Evolutionary conservation across 2,113 vertebrate species (phyloP).

Genomic region (Gila orcuttii): DNA sequence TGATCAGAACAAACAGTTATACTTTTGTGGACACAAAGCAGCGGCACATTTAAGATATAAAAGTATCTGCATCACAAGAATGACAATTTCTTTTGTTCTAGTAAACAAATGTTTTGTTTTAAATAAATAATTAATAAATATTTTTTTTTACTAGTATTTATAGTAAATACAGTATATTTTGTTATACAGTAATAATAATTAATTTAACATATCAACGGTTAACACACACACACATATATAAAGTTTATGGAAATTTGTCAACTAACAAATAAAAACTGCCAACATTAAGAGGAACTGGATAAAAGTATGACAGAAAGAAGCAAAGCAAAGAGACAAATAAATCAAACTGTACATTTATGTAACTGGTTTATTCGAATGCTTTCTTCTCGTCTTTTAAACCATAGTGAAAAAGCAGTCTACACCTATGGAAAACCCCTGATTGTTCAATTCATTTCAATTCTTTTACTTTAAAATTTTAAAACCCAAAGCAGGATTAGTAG

Average conservation of each 20-base stretch:
- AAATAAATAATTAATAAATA: no score
- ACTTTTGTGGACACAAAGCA: no score
- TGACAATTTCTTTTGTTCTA: background rate
- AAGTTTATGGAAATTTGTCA: background rate
- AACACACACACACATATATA: no score
- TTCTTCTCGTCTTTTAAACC: conserved; percentile 71
- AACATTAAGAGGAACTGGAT: background rate
- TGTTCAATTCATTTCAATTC: conserved; percentile 63
- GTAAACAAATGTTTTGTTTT: background rate
- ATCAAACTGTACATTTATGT: conserved; percentile 57
- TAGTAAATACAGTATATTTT: no score
- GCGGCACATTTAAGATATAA: no score
- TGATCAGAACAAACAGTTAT: no score
- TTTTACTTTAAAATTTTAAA: conserved; percentile 68
- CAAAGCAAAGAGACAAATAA: background rate
- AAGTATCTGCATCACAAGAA: no score
- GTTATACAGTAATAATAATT: background rate
- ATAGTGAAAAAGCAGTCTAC: conserved; percentile 69
- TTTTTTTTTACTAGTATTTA: no score
- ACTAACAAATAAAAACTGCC: background rate
- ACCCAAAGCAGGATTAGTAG: conserved; percentile 66
- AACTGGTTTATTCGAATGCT: conserved; percentile 80
- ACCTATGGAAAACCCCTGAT: conserved; percentile 75
- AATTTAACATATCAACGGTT: no score
- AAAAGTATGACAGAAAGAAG: background rate